Evolutionary conservation across 37 sponge, comb jelly and placozoan genomes (phyloP).

Genomic region (Halichondria panicea): DNA sequence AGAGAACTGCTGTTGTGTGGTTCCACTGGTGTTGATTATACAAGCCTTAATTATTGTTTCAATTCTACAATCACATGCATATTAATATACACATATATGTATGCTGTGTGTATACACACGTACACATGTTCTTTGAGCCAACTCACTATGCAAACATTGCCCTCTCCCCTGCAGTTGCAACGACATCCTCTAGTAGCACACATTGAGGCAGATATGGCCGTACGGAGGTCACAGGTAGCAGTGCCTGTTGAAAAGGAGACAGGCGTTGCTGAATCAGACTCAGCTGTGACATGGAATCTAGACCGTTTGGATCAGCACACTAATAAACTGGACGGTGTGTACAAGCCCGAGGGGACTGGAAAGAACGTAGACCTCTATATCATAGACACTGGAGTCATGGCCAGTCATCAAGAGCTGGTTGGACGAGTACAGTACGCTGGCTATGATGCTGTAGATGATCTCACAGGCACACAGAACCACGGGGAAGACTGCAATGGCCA

Average conservation of each 20-base stretch:
- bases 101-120: no score
- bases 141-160: not conserved
- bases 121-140: no score
- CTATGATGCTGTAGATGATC: slow-evolving; percentile 65
- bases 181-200: slow-evolving; percentile 50
- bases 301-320: slow-evolving; percentile 73
- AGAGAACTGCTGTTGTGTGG: no score
- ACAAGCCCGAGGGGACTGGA: slow-evolving; percentile 60
- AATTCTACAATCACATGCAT: no score
- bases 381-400: slow-evolving; percentile 72
- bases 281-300: slow-evolving; percentile 62
- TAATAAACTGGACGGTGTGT: slow-evolving; percentile 34
- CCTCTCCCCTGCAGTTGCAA: slow-evolving; percentile 23
- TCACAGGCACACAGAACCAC: slow-evolving; percentile 38
- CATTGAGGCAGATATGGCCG: slow-evolving; percentile 62
- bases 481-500: slow-evolving; percentile 83
- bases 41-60: no score
- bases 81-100: no score
- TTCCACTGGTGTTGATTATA: no score
- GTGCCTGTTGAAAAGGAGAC: not conserved
- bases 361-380: slow-evolving; percentile 59
- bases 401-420: slow-evolving; percentile 65
- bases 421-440: slow-evolving; percentile 71
- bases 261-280: not conserved
- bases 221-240: slow-evolving; percentile 13